Conservation (phyloP, 2,797 vertebrate species). For the Pipistrellus pygmaeus region DNA sequence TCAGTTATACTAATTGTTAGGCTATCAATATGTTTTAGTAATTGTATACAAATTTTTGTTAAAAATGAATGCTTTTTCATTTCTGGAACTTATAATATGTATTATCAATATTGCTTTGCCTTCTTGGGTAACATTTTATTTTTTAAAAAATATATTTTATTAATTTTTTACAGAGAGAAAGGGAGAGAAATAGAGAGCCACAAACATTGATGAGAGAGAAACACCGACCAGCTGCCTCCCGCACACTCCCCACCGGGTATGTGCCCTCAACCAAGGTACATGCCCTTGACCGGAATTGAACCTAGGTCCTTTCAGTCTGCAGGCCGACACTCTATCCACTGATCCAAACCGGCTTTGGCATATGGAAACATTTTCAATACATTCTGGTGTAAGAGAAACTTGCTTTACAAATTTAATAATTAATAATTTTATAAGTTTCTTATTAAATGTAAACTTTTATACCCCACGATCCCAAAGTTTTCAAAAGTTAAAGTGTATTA, state of each 20-base stretch:
- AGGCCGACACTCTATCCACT: no score
- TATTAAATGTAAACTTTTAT: background rate
- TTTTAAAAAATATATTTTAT: no score
- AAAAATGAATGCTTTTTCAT: background rate
- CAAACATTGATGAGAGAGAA: no score
- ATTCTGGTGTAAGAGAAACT: background rate
- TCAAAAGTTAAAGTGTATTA: background rate
- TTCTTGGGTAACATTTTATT: background rate
- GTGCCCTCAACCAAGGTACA: no score
- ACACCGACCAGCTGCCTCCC: no score
- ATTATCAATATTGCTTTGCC: background rate
- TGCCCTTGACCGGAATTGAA: no score
- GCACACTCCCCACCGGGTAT: no score
- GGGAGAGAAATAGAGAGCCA: no score
- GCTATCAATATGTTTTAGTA: background rate
- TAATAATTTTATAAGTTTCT: background rate
- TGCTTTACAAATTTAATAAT: background rate
- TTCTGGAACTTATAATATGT: background rate
- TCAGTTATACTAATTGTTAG: background rate
- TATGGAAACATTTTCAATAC: background rate
- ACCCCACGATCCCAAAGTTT: background rate
- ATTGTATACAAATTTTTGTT: background rate
- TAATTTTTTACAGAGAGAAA: no score
- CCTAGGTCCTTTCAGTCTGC: no score
- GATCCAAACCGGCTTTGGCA: no score